Percentiles rank a stretch among this genome's conserved stretches.
Conservation (phyloP, 2,888 invertebrate genomes). For the Loripinus fragilis region DNA sequence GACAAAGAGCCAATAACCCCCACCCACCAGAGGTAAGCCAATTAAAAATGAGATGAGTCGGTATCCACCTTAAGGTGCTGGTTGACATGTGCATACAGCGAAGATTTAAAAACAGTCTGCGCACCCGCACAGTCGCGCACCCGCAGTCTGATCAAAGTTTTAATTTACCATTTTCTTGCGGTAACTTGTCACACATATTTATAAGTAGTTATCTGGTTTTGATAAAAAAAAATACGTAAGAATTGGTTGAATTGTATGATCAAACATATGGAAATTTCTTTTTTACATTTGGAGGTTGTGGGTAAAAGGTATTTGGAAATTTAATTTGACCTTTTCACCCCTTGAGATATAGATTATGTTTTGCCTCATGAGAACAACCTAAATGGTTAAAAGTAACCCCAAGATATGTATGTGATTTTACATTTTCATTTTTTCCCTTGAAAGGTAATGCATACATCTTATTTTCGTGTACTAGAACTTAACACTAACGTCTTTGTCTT, state of each 20-base stretch:
- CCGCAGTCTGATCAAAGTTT: no score
- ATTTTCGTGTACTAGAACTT: neutral
- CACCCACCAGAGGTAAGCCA: slow-evolving; percentile 76
- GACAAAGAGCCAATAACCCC: slow-evolving; percentile 75
- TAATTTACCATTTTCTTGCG: slow-evolving; percentile 6
- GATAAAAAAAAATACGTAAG: neutral
- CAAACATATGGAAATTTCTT: neutral
- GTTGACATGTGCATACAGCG: no score
- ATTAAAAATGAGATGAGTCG: no score
- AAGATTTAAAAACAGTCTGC: no score
- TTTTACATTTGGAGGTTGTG: neutral
- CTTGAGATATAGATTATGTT: neutral
- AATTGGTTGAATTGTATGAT: neutral
- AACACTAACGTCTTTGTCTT: neutral
- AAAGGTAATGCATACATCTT: neutral
- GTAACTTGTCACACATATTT: neutral
- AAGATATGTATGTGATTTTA: neutral
- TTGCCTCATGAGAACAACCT: neutral
- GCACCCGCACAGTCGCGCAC: no score
- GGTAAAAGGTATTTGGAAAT: neutral
- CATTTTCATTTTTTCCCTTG: slow-evolving; percentile 6
- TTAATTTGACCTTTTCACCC: neutral
- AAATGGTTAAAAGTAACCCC: neutral
- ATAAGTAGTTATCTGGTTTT: neutral
- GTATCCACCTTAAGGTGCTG: no score